Base-by-base conservation (phyloP, 2,113 vertebrate species). In the Camelus bactrianus region DNA sequence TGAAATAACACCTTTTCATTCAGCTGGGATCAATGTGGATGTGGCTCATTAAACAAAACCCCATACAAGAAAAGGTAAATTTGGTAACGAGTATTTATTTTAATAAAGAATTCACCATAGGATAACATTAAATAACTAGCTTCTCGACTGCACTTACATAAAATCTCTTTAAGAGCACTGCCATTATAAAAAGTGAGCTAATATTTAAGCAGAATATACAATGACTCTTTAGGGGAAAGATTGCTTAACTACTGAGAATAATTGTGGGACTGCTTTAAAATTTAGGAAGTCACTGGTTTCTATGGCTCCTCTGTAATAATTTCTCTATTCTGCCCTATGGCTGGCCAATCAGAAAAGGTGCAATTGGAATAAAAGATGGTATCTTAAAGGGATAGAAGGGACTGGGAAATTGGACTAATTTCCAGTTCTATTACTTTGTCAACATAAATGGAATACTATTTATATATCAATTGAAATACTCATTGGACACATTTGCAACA, bases 61-160 rank as follows among this genome's bases (percentile, higher is more conserved):
- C 83, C 73, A 20, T 12, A 83, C 38, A 91, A 93, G 65, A 91
- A 95, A 96, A 92, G 64, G 95, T 65, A 96, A 96, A 96, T 95
- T 94, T 89, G 95, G 86, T 96, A 95, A 96, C 86, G 92, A 77
- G 94, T 85, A 86, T 86, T 97, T 96, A 96, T 93, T 96, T 92
- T 95, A 93, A 96, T 95, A 96, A 97, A 97, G 95, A 96, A 93
- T 83, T 97, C 97, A 83, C 96, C 89, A 52, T 95, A 95, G 94
- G 94, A 79, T 82, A 76, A 73, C 69, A 28, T 90, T 86, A 96
- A 98, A 96, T 97, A 96, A 95, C 94, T 58, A 77, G 90, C 69
- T 97, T 97, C 83, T 91, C 5, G 12, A 96, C 83, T 38, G 46
- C 90, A 93, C 77, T 92, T 86, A 54, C 56, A 91, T 35, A 90